A percentile compares a stretch with the other conserved stretches of the same genome.
These are phyloP conservation scores for Pantala flavescens DNA, from an alignment of 1,140 invertebrate species.

Conservation along the genomic window DNA sequence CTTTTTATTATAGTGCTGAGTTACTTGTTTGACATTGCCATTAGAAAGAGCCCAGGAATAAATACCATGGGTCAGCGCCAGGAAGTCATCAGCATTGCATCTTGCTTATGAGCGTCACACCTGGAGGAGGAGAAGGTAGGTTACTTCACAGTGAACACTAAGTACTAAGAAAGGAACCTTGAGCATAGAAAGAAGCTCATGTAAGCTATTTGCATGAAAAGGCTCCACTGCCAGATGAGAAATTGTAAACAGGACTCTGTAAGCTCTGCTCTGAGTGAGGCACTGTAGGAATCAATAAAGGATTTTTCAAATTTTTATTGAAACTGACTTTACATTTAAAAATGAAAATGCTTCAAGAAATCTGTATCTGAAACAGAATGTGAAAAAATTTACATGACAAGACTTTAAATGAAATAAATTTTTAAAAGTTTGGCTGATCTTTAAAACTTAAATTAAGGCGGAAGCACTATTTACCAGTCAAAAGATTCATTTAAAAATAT, in stretches of 20 bases:
- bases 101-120: slow-evolving; percentile 24
- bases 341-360: slow-evolving; percentile 1
- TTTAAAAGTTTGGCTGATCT: not conserved
- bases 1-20: slow-evolving; percentile 11
- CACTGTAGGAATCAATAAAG: not conserved
- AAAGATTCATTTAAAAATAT: not conserved
- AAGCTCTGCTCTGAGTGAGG: slow-evolving; percentile 7
- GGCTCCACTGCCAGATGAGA: not conserved
- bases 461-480: slow-evolving; percentile 3
- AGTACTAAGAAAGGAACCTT: not conserved
- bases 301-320: slow-evolving; percentile 5
- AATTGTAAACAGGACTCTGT: slow-evolving; percentile 9
- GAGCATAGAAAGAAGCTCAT: slow-evolving; percentile 5
- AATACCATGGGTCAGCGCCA: slow-evolving; percentile 29
- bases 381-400: slow-evolving; percentile 6
- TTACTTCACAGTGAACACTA: slow-evolving; percentile 24
- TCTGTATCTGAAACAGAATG: slow-evolving; percentile 9
- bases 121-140: slow-evolving; percentile 29
- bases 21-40: slow-evolving; percentile 20
- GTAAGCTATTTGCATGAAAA: slow-evolving; percentile 10
- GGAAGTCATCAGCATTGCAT: slow-evolving; percentile 21
- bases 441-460: not conserved
- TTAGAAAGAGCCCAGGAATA: slow-evolving; percentile 28
- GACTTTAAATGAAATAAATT: not conserved
- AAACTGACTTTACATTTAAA: not conserved